Evolutionary conservation across 2,113 vertebrate genomes (phyloP).

Genomic region (Otolemur garnettii): DNA sequence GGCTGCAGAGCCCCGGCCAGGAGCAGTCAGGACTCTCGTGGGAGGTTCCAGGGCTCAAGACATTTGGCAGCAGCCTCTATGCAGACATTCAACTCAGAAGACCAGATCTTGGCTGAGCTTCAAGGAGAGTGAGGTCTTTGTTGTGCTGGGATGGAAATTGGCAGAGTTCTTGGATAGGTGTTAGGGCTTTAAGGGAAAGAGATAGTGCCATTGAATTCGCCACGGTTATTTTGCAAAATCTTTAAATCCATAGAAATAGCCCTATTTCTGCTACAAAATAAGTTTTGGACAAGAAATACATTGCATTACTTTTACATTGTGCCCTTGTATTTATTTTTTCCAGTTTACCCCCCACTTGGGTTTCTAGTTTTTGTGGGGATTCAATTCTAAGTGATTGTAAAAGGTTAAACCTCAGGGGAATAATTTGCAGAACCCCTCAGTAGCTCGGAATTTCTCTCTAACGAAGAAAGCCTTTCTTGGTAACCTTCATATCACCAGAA

Average conservation of each 20-base stretch:
- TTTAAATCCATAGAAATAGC: not conserved
- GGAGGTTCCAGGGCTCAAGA: not conserved
- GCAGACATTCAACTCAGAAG: not conserved
- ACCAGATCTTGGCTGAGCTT: constrained; percentile 46
- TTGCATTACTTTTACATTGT: not conserved
- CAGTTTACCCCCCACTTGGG: not conserved
- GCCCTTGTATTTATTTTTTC: not conserved
- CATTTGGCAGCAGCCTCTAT: not conserved
- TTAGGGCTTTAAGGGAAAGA: constrained; percentile 23
- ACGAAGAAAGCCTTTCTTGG: not conserved
- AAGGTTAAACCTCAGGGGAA: not conserved
- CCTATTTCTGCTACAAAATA: not conserved
- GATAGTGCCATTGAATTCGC: constrained; percentile 29
- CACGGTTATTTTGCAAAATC: not conserved
- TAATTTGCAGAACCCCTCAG: not conserved
- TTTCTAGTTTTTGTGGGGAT: not conserved
- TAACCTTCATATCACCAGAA: not conserved
- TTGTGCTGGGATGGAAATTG: not conserved
- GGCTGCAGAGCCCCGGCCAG: not conserved
- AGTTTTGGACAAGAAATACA: not conserved
- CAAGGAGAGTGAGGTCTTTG: constrained; percentile 54
- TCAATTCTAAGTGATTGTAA: not conserved
- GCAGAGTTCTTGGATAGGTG: constrained; percentile 20
- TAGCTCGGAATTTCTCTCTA: constrained; percentile 1
- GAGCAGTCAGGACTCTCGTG: not conserved